Percentiles rank a stretch among this genome's conserved stretches.
phyloP scores from a whole-genome alignment of 2,113 vertebrate genomes.

The Pygoscelis adeliae region DNA sequence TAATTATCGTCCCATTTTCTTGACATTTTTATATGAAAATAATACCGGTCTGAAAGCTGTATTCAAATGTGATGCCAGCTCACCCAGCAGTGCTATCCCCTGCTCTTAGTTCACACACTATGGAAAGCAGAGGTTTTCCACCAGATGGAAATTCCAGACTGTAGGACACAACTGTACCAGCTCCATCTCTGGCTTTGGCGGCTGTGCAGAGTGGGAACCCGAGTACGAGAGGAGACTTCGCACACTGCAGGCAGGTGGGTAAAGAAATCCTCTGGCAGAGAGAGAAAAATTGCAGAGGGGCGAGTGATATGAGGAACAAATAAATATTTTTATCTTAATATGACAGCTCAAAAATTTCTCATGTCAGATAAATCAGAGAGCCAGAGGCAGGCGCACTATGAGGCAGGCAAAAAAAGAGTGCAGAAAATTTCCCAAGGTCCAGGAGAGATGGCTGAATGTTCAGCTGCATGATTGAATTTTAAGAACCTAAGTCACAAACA shows the following conservation, averaged over 20 bases:
- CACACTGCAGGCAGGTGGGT: background rate
- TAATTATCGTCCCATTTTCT: background rate
- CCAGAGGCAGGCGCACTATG: background rate
- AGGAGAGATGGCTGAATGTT: too few relatives aligned
- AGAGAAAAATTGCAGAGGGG: background rate
- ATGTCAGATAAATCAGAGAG: background rate
- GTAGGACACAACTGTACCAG: background rate
- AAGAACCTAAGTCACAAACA: background rate
- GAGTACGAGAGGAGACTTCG: background rate
- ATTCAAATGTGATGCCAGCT: background rate
- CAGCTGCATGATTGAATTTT: background rate
- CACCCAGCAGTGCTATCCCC: background rate
- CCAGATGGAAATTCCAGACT: background rate
- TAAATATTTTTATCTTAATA: background rate
- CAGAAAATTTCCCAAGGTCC: background rate
- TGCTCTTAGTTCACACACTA: rapidly evolving
- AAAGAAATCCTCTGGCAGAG: background rate
- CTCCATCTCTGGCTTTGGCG: rapidly evolving
- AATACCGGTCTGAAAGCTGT: background rate
- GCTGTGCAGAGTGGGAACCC: background rate
- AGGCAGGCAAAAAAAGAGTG: background rate
- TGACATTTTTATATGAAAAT: background rate
- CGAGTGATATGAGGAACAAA: background rate
- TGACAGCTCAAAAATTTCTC: background rate
- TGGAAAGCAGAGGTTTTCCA: background rate